Percentiles rank a stretch among this genome's conserved stretches.
Evolutionary conservation across 2,888 invertebrate species (phyloP).

Genomic region (Tenthredo amoena): DNA sequence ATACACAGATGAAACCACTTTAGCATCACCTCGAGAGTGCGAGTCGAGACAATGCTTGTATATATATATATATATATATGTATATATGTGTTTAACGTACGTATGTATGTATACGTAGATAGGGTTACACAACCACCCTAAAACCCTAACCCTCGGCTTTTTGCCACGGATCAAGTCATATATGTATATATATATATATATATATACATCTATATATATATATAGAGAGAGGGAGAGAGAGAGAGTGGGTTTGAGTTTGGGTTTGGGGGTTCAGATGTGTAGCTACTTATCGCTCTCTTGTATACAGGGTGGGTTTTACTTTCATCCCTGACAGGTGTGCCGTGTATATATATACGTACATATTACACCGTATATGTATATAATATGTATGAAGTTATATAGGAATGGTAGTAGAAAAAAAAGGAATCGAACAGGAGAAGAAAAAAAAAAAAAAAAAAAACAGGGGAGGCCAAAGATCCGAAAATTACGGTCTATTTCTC

Average conservation of each 20-base stretch:
- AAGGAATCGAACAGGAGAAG: too few relatives aligned
- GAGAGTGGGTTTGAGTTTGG: neutral
- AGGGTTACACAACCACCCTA: neutral
- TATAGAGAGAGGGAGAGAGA: neutral
- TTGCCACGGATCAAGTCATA: slow-evolving; percentile 18
- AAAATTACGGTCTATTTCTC: too few relatives aligned
- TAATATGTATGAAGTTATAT: too few relatives aligned
- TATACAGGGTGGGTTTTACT: slow-evolving; percentile 2
- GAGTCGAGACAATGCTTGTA: neutral
- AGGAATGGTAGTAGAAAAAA: too few relatives aligned
- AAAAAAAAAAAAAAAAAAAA: too few relatives aligned
- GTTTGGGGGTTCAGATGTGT: neutral
- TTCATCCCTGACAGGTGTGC: neutral
- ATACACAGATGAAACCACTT: slow-evolving; percentile 2
- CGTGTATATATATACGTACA: too few relatives aligned
- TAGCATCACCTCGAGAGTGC: slow-evolving; percentile 2
- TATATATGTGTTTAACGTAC: neutral
- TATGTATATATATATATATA: neutral
- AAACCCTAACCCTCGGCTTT: slow-evolving; percentile 5
- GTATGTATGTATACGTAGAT: neutral
- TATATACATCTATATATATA: too few relatives aligned
- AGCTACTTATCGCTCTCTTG: neutral
- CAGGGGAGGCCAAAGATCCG: too few relatives aligned
- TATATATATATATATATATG: neutral
- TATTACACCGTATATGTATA: too few relatives aligned